Conservation (phyloP, 2,888 invertebrate genomes). For the Allacma fusca region DNA sequence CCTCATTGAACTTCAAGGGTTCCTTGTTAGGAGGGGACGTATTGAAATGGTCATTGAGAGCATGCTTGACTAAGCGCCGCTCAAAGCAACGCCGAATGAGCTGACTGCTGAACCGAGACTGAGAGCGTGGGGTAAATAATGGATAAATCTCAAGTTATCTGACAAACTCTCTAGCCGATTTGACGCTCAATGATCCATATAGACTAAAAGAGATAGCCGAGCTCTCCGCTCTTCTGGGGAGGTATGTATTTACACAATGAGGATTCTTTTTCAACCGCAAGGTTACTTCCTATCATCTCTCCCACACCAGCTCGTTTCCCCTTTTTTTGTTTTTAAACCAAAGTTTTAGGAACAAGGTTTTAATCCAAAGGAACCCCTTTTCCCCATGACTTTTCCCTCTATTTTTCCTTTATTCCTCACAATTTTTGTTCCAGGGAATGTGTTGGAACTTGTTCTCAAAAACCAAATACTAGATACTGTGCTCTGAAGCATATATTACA, state of each 20-base stretch:
- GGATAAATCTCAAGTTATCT: slow-evolving; percentile 58
- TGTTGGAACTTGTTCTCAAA: no score
- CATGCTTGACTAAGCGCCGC: not conserved
- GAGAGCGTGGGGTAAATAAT: slow-evolving; percentile 53
- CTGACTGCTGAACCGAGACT: slow-evolving; percentile 31
- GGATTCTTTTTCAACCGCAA: not conserved
- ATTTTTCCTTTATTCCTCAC: not conserved
- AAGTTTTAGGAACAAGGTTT: not conserved
- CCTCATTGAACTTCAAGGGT: not conserved
- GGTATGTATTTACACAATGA: not conserved
- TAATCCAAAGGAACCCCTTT: not conserved
- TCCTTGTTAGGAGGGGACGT: not conserved
- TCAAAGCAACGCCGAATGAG: slow-evolving; percentile 22
- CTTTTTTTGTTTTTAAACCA: not conserved
- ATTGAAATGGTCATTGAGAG: slow-evolving; percentile 11
- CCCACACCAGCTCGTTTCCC: no score
- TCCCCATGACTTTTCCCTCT: slow-evolving; percentile 5
- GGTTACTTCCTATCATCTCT: no score
- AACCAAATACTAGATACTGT: no score
- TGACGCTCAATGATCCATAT: slow-evolving; percentile 61
- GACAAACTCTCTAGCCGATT: slow-evolving; percentile 60
- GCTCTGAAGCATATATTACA: no score
- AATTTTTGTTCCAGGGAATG: no score
- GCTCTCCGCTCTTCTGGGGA: not conserved
- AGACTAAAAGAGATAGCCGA: slow-evolving; percentile 47